A percentile compares a stretch with the other conserved stretches of the same genome.
These are phyloP conservation scores for Notiomystis cincta DNA, from an alignment of 2,113 vertebrate species.

Conservation along the genomic window DNA sequence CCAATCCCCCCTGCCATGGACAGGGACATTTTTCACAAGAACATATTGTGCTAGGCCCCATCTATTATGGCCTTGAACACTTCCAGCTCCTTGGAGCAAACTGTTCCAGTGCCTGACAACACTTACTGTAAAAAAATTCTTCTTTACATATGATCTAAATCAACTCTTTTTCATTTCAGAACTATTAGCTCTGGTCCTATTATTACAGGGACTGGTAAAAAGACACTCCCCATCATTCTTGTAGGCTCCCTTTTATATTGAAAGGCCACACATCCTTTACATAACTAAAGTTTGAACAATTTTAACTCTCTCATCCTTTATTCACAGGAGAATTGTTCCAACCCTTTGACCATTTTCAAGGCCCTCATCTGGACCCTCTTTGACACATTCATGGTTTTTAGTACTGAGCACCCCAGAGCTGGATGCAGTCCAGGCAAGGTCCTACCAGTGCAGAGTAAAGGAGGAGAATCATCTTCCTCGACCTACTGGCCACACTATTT, in stretches of 20 bases:
- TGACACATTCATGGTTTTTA: background rate
- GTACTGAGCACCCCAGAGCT: background rate
- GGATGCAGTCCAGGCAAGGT: background rate
- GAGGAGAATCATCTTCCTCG: background rate
- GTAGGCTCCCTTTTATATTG: background rate
- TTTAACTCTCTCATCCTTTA: background rate
- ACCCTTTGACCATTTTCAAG: background rate
- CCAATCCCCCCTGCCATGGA: fast-evolving
- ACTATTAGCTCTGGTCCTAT: fast-evolving
- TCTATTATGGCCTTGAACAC: background rate
- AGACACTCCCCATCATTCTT: background rate
- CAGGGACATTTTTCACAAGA: background rate
- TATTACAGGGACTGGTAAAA: background rate
- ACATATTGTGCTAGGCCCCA: background rate
- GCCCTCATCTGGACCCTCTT: background rate
- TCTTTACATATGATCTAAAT: background rate
- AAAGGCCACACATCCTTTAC: background rate
- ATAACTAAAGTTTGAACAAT: background rate
- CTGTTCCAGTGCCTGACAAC: background rate
- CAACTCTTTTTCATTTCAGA: background rate
- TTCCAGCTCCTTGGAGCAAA: background rate
- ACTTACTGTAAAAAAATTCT: background rate
- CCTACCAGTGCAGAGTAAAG: background rate
- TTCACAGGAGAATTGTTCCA: background rate
- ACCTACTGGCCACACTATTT: background rate